Evolutionary conservation across 2,888 invertebrate genomes (phyloP).

Genomic region (Germaria angustata): DNA sequence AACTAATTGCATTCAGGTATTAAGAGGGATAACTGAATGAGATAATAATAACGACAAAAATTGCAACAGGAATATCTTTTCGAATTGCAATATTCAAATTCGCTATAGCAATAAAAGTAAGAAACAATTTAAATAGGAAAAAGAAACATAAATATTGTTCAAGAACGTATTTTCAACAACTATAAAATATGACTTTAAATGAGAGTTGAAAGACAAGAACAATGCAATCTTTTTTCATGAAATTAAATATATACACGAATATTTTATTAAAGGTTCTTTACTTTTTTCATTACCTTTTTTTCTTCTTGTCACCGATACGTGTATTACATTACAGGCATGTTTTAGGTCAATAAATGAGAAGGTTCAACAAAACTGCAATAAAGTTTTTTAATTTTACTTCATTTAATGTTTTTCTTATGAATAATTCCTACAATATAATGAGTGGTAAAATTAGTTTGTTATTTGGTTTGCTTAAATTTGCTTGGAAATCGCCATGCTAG

Average conservation of each 20-base stretch:
- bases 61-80: not conserved
- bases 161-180: conserved; percentile 39
- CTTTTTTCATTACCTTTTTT: not conserved
- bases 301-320: conserved; percentile 4
- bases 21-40: conserved; percentile 3
- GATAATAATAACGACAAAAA: not conserved
- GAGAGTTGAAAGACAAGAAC: conserved; percentile 1
- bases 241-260: conserved; percentile 10
- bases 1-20: conserved; percentile 73
- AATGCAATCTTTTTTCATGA: no score
- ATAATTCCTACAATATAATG: not conserved
- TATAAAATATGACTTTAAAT: conserved; percentile 63
- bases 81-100: conserved; percentile 59
- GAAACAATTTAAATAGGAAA: conserved; percentile 55
- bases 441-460: not conserved
- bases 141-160: conserved; percentile 36
- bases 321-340: conserved; percentile 46
- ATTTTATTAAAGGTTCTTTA: not conserved
- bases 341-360: conserved; percentile 42
- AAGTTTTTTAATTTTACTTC: not conserved
- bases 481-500: no score
- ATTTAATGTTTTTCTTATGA: not conserved
- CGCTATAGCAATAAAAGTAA: conserved; percentile 64
- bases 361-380: not conserved
- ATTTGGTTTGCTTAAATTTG: not conserved